A percentile compares a stretch with the other conserved stretches of the same genome.
Evolutionary conservation across 2,888 invertebrate species (phyloP).

Genomic region (Drosophila mulleri): DNA sequence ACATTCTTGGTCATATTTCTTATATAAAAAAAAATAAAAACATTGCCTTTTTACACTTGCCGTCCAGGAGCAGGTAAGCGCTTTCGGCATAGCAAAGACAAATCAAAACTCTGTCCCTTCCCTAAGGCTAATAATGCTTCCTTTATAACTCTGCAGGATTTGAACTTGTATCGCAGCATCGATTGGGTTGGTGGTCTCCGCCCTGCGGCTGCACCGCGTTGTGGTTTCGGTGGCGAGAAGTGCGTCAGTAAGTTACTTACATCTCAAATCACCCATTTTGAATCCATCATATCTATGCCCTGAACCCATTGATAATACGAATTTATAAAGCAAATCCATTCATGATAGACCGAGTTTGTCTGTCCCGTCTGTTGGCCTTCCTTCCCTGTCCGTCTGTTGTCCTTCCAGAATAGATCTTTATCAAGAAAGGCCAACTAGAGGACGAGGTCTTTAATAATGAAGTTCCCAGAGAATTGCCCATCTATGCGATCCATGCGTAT

Average conservation of each 20-base stretch:
- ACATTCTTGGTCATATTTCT: not conserved
- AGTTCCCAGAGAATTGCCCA: no score
- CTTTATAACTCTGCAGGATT: constrained; percentile 87
- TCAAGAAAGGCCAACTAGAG: no score
- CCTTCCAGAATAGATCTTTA: no score
- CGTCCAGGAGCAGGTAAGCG: constrained; percentile 68
- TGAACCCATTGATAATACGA: no score
- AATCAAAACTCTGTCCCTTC: not conserved
- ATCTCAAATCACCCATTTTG: not conserved
- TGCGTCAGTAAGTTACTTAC: constrained; percentile 92
- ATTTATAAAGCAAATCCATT: no score
- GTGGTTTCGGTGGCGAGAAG: constrained; percentile 96
- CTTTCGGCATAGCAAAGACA: constrained; percentile 34
- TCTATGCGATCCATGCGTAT: no score
- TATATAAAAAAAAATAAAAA: constrained; percentile 22
- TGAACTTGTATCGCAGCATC: constrained; percentile 90
- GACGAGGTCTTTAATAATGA: no score
- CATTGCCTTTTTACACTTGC: constrained; percentile 43
- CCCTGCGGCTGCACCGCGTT: constrained; percentile 93
- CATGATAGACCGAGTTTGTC: no score
- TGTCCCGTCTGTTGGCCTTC: no score
- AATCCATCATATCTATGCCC: no score
- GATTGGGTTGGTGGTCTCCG: constrained; percentile 90
- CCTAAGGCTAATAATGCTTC: not conserved
- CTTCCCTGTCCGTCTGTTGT: no score